phyloP scores from a whole-genome alignment of 2,888 invertebrate genomes.

The Mactromeris polynyma region DNA sequence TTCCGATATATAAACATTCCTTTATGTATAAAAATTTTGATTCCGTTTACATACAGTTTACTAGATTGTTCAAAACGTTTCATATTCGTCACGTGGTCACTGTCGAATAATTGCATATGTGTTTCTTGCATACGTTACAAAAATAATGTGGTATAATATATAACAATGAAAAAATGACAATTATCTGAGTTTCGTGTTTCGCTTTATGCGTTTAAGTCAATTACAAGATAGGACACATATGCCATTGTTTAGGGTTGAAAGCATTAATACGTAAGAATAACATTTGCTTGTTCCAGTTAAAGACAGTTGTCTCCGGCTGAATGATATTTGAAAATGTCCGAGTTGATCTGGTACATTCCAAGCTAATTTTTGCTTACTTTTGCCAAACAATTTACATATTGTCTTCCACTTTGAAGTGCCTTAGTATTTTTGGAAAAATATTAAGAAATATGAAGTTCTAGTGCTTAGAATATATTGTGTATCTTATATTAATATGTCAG shows the following conservation, averaged over 20 bases:
- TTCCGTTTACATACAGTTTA: neutral
- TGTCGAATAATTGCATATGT: too few species aligned
- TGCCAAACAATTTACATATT: neutral
- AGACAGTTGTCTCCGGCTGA: too few species aligned
- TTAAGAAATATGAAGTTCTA: neutral
- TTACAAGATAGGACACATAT: too few species aligned
- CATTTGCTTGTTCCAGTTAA: too few species aligned
- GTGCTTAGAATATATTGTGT: neutral
- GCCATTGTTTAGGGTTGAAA: too few species aligned
- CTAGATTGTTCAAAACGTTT: neutral
- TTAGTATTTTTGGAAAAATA: neutral
- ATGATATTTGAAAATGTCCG: too few species aligned
- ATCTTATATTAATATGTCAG: conserved; percentile 1
- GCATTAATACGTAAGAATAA: too few species aligned
- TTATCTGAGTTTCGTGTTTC: too few species aligned
- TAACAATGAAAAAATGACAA: too few species aligned
- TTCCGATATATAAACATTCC: neutral
- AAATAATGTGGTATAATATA: too few species aligned
- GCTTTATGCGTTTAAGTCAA: too few species aligned
- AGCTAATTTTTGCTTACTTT: neutral
- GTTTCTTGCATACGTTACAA: too few species aligned
- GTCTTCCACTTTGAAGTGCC: neutral
- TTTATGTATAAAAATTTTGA: neutral
- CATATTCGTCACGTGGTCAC: neutral
- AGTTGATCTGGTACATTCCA: neutral